Percentiles rank a stretch among this genome's conserved stretches.
phyloP scores from a whole-genome alignment of 2,888 invertebrate genomes.

The Standfussiana lucernea region DNA sequence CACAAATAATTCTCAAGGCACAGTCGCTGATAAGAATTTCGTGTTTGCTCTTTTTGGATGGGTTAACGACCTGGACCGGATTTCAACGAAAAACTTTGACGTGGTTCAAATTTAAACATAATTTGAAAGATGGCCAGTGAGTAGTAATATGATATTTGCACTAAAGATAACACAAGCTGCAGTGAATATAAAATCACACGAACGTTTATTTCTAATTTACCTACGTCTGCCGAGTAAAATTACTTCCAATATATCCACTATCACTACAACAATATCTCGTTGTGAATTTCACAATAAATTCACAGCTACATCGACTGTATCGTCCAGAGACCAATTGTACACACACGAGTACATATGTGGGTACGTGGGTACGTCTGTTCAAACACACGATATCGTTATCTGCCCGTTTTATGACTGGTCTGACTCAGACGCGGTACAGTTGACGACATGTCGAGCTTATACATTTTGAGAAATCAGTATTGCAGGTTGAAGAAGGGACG shows the following conservation, averaged over 20 bases:
- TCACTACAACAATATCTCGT: slow-evolving; percentile 1
- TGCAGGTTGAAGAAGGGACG: no score
- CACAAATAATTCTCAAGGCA: slow-evolving; percentile 10
- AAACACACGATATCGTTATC: slow-evolving; percentile 81
- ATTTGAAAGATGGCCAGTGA: not conserved
- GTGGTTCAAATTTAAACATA: not conserved
- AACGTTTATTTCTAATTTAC: not conserved
- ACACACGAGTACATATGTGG: slow-evolving; percentile 55
- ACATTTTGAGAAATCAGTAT: not conserved
- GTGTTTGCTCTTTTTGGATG: slow-evolving; percentile 35
- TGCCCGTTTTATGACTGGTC: slow-evolving; percentile 73
- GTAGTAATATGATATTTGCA: not conserved
- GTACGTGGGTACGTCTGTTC: slow-evolving; percentile 66
- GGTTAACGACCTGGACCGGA: slow-evolving; percentile 32
- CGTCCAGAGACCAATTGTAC: slow-evolving; percentile 65
- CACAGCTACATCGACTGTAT: slow-evolving; percentile 30
- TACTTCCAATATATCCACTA: not conserved
- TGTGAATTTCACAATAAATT: slow-evolving; percentile 34
- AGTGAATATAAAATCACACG: not conserved
- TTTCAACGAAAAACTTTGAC: not conserved
- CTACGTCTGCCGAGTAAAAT: not conserved
- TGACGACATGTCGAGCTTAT: slow-evolving; percentile 46
- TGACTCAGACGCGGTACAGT: slow-evolving; percentile 74
- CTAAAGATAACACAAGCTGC: not conserved
- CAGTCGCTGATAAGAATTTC: slow-evolving; percentile 32